These are phyloP conservation scores for Stichopus chloronotus DNA, from an alignment of 35 echinoderm and acorn worm genomes.

Conservation along the genomic window DNA sequence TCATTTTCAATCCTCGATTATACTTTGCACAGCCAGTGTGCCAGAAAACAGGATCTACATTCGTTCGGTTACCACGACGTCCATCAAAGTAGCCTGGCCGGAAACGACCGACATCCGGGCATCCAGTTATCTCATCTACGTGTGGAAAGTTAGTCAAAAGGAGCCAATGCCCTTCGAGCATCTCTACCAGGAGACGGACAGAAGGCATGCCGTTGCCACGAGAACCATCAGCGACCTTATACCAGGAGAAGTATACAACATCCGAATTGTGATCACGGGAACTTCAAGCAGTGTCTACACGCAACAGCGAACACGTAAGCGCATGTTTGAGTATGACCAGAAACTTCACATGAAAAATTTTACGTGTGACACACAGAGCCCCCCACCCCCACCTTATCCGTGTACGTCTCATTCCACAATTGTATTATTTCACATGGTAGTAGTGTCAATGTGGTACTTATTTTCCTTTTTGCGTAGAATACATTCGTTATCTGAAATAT, in stretches of 20 bases:
- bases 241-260: slow-evolving; percentile 68
- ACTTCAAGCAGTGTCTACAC: slow-evolving; percentile 17
- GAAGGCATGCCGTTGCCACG: slow-evolving; percentile 66
- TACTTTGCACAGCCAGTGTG: slow-evolving; percentile 14
- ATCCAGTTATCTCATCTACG: slow-evolving; percentile 84
- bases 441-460: too few species aligned
- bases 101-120: slow-evolving; percentile 62
- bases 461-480: too few species aligned
- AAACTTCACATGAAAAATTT: neutral
- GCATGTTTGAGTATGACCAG: neutral
- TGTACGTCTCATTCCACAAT: too few species aligned
- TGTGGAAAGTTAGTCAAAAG: slow-evolving; percentile 63
- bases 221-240: slow-evolving; percentile 43
- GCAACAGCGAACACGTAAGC: slow-evolving; percentile 71
- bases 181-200: slow-evolving; percentile 68
- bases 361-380: too few species aligned
- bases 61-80: slow-evolving; percentile 51
- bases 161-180: slow-evolving; percentile 74
- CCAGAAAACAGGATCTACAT: slow-evolving; percentile 73
- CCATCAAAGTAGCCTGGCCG: slow-evolving; percentile 75
- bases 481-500: too few species aligned
- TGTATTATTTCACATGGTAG: too few species aligned
- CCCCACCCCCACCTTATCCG: too few species aligned
- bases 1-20: too few species aligned
- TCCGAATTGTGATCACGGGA: slow-evolving; percentile 68